Percentiles rank a stretch among this genome's conserved stretches.
phyloP scores from a whole-genome alignment of 2,888 invertebrate genomes.

The Chironomus riparius region DNA sequence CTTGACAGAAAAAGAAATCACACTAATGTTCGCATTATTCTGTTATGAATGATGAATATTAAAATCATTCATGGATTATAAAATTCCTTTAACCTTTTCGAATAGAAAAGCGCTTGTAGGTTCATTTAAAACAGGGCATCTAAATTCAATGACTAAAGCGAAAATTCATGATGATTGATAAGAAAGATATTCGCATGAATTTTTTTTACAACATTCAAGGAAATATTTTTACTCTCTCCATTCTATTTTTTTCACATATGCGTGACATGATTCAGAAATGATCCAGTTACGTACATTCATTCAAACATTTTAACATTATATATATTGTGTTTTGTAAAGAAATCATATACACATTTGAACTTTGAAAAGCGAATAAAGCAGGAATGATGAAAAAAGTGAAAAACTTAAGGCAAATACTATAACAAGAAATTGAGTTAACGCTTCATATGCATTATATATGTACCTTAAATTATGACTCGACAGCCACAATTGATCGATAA shows the following conservation, averaged over 20 bases:
- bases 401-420: not conserved
- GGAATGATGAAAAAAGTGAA: not conserved
- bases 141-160: conserved; percentile 25
- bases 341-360: not conserved
- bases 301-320: not conserved
- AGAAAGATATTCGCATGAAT: conserved; percentile 9
- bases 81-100: not conserved
- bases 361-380: not conserved
- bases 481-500: conserved; percentile 73
- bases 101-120: not conserved
- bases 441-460: conserved; percentile 23
- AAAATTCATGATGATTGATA: conserved; percentile 17
- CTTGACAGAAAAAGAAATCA: not conserved
- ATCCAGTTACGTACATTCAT: not conserved
- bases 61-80: not conserved
- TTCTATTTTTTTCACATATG: not conserved
- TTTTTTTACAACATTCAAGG: not conserved
- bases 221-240: not conserved
- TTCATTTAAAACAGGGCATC: conserved; percentile 18
- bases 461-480: conserved; percentile 68
- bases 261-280: conserved; percentile 5
- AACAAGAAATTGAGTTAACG: not conserved
- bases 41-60: not conserved
- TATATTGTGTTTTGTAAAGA: too few species aligned
- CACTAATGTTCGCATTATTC: not conserved